Evolutionary conservation across 2,113 vertebrate genomes (phyloP).

Genomic region (Nothoprocta pentlandii): DNA sequence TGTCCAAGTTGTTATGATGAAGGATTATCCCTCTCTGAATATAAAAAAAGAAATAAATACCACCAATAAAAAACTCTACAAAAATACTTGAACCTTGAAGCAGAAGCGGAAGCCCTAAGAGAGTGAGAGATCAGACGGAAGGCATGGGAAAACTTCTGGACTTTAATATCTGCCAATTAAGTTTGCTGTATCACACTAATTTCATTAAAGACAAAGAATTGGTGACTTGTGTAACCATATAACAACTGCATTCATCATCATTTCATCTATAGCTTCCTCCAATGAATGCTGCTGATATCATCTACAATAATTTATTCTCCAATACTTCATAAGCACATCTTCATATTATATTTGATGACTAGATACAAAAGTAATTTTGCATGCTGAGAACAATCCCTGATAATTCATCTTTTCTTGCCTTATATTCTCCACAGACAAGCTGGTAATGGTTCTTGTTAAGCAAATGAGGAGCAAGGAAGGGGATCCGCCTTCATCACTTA

Average conservation of each 20-base stretch:
- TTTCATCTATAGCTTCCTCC: neutral
- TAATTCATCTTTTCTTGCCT: neutral
- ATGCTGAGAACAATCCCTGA: neutral
- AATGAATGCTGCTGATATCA: neutral
- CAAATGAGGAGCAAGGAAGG: neutral
- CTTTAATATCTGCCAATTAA: neutral
- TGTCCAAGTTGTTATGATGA: neutral
- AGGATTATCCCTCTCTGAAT: neutral
- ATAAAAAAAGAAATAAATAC: too few species aligned
- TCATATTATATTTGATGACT: neutral
- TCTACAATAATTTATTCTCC: neutral
- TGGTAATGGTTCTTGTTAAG: accelerated
- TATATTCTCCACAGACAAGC: neutral
- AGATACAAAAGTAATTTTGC: neutral
- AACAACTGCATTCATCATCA: neutral
- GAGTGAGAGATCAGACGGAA: neutral
- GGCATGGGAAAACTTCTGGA: neutral
- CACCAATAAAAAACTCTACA: too few species aligned
- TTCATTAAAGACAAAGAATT: neutral
- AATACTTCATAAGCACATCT: neutral
- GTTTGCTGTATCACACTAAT: neutral
- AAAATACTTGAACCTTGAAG: neutral
- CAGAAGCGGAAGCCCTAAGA: neutral
- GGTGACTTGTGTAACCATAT: neutral
- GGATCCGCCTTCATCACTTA: neutral